Conservation (phyloP, 1,140 invertebrate species). For the Vanessa atalanta region DNA sequence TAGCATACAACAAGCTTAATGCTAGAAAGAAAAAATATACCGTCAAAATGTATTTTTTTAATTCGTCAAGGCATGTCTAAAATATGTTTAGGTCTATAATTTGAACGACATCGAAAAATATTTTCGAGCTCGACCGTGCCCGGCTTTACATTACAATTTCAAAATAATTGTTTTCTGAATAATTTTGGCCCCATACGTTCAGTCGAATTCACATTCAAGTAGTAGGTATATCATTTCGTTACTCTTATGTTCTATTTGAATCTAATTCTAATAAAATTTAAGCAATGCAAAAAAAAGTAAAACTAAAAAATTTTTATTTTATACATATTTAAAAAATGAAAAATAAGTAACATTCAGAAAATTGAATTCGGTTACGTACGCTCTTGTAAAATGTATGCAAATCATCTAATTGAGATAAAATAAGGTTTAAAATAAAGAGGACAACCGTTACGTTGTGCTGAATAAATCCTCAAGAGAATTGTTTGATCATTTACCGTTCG, state of each 20-base stretch:
- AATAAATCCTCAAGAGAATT: constrained; percentile 22
- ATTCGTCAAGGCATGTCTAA: not conserved
- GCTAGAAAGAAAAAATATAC: not conserved
- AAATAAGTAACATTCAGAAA: not conserved
- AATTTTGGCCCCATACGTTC: constrained; percentile 25
- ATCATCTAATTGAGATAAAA: constrained; percentile 2
- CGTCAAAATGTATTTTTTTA: too few species aligned
- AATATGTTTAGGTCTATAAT: constrained; percentile 1
- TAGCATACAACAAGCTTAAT: not conserved
- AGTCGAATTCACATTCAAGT: not conserved
- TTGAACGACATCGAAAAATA: constrained; percentile 20
- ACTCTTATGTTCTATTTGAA: not conserved
- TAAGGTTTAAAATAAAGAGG: constrained; percentile 18
- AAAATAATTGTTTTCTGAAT: constrained; percentile 36
- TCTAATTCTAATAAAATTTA: not conserved
- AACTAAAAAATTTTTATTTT: not conserved
- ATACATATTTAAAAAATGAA: too few species aligned
- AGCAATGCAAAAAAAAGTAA: not conserved
- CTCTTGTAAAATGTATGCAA: not conserved
- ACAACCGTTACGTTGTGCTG: constrained; percentile 20
- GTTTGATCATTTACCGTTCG: constrained; percentile 21
- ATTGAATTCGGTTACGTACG: not conserved
- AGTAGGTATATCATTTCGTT: not conserved
- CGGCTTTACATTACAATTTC: constrained; percentile 28
- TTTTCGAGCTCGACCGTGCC: constrained; percentile 26